These are phyloP conservation scores for Theristicus caerulescens DNA, from an alignment of 2,113 vertebrate species.

Conservation along the genomic window DNA sequence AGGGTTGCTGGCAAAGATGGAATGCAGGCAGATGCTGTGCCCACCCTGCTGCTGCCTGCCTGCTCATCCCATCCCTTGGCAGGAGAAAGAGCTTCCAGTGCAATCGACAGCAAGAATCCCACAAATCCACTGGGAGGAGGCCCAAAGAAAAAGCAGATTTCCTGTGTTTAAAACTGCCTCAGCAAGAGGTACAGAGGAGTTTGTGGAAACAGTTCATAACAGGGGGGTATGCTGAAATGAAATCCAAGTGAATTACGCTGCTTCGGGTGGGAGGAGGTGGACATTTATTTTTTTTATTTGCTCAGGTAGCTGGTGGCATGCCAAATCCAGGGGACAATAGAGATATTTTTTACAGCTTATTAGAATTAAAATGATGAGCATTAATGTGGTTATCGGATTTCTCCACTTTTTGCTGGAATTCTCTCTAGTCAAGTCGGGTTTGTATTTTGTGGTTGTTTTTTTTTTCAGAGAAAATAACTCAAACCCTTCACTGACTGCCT, in stretches of 20 bases:
- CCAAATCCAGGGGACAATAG: neutral
- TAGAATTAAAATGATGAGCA: neutral
- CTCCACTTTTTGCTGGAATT: conserved; percentile 17
- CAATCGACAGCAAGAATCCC: neutral
- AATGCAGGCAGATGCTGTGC: neutral
- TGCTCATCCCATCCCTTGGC: neutral
- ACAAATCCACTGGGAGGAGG: neutral
- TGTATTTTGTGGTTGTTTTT: neutral
- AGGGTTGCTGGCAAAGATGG: neutral
- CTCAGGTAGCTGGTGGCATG: neutral
- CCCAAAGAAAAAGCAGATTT: neutral
- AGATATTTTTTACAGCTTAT: neutral
- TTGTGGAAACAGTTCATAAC: neutral
- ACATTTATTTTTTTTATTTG: neutral
- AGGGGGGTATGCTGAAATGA: neutral
- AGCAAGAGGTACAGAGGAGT: neutral
- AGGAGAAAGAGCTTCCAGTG: neutral
- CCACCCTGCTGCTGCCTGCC: neutral
- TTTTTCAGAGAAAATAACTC: neutral
- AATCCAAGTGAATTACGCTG: neutral
- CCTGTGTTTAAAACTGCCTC: neutral
- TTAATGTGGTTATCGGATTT: neutral
- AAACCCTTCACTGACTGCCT: neutral
- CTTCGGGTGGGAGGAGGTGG: neutral
- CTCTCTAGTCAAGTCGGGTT: neutral